phyloP scores from a whole-genome alignment of 2,113 vertebrate genomes.

The Myotis davidii region DNA sequence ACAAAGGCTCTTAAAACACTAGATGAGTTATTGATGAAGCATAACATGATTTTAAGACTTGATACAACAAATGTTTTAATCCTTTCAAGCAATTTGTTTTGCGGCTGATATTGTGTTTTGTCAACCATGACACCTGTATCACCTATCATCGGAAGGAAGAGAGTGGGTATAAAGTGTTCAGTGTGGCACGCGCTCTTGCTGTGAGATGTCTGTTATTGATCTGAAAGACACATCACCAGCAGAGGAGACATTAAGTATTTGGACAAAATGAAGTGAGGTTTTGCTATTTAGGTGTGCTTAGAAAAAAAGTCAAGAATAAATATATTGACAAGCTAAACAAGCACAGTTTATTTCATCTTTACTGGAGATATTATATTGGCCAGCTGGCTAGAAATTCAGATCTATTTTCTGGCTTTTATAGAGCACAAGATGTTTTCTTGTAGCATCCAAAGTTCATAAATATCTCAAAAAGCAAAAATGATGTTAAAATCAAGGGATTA shows the following conservation, averaged over 20 bases:
- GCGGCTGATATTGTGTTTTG: neutral
- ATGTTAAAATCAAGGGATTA: neutral
- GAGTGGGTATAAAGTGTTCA: neutral
- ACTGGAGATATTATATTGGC: neutral
- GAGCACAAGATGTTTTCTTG: neutral
- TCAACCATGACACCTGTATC: neutral
- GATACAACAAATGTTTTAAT: slow-evolving; percentile 23
- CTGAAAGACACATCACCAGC: neutral
- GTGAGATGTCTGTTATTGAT: slow-evolving; percentile 2
- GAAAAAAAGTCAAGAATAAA: slow-evolving; percentile 53
- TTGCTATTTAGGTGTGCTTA: slow-evolving; percentile 33
- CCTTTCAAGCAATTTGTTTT: neutral
- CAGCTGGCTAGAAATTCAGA: slow-evolving; percentile 22
- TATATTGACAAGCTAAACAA: neutral
- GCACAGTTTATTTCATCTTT: slow-evolving; percentile 8
- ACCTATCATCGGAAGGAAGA: neutral
- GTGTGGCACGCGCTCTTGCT: neutral
- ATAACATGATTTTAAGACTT: slow-evolving; percentile 30
- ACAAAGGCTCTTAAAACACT: slow-evolving; percentile 21
- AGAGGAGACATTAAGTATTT: neutral
- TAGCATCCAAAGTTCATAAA: neutral
- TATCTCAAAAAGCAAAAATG: neutral
- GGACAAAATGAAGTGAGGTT: slow-evolving; percentile 32
- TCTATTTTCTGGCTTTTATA: slow-evolving; percentile 31
- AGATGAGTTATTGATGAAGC: slow-evolving; percentile 24